Evolutionary conservation across 2,113 vertebrate genomes (phyloP).

Genomic region (Psilopogon haemacephalus): DNA sequence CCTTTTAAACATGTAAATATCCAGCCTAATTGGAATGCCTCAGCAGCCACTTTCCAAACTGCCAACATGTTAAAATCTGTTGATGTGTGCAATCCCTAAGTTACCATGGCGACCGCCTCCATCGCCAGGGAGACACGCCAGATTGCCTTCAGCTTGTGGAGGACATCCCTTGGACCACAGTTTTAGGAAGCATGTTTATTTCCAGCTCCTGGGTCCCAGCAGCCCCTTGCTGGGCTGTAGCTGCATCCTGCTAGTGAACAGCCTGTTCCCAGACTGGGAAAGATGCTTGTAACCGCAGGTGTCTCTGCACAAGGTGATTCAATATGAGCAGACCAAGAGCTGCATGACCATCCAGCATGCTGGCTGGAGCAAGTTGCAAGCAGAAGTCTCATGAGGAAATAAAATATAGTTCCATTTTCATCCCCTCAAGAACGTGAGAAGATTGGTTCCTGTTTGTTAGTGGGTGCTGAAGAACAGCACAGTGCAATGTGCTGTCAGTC

Average conservation of each 20-base stretch:
- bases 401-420: neutral
- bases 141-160: conserved; percentile 54
- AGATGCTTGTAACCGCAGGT: neutral
- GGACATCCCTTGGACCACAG: conserved; percentile 51
- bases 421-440: neutral
- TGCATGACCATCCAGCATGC: neutral
- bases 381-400: neutral
- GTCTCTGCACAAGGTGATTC: neutral
- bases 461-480: neutral
- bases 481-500: neutral
- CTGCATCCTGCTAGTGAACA: neutral
- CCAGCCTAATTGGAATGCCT: conserved; percentile 76
- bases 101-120: conserved; percentile 74
- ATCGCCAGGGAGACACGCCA: conserved; percentile 57
- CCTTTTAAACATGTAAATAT: conserved; percentile 71
- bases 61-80: conserved; percentile 78
- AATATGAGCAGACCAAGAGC: conserved; percentile 17
- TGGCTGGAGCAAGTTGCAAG: neutral
- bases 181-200: conserved; percentile 38
- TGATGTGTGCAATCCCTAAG: conserved; percentile 71
- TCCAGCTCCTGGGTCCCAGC: neutral
- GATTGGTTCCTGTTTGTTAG: neutral
- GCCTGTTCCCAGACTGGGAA: conserved; percentile 1
- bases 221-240: neutral
- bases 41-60: conserved; percentile 78